Base-by-base conservation (phyloP, 2,113 vertebrate genomes). In the Elgaria multicarinata region DNA sequence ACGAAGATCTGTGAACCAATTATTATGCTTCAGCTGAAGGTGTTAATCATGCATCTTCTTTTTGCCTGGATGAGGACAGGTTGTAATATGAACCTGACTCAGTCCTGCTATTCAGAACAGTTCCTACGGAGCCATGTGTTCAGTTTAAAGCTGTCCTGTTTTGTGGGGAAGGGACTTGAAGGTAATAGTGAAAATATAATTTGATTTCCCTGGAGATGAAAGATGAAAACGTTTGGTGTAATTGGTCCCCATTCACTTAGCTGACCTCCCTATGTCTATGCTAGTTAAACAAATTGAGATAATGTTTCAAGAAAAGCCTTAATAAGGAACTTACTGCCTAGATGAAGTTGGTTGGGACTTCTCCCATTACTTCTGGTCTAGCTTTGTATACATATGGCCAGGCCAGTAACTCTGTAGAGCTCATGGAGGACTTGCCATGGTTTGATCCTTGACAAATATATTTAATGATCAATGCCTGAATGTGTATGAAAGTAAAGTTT, bases 171-270 rank as follows among this genome's bases (percentile, higher is more conserved):
- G 3, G 83, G 28, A 50, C 1, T 81, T 4, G 46, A 24, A 91
- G 75, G 67, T 66, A n/a, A 0, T 4, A 12, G 0, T 66, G 2
- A 53, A 39, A 84, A 89, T 66, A 36, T 0, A 53, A 4, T 0
- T 1, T 80, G 2, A 3, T 0, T 82, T 85, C 22, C 0, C 16
- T 0, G 39, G 3, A 71, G 0, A 53, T 80, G 20, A 75, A 53
- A 33, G 6, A 3, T 1, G n/a, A 36, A 44, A 0, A 8, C 0
- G 0, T 12, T 76, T 42, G 18, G 16, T 7, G 3, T 67, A 16
- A 79, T 58, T 33, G 58, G 20, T 67, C 44, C 16, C 33, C 66
- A 39, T 10, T 71, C 42, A 12, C 46, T 55, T 18, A 85, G 28
- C 4, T 71, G 44, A 28, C 9, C n/a, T n/a, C n/a, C n/a, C 18